Evolutionary conservation across 2,113 vertebrate species (phyloP).

Genomic region (Xenopus tropicalis): DNA sequence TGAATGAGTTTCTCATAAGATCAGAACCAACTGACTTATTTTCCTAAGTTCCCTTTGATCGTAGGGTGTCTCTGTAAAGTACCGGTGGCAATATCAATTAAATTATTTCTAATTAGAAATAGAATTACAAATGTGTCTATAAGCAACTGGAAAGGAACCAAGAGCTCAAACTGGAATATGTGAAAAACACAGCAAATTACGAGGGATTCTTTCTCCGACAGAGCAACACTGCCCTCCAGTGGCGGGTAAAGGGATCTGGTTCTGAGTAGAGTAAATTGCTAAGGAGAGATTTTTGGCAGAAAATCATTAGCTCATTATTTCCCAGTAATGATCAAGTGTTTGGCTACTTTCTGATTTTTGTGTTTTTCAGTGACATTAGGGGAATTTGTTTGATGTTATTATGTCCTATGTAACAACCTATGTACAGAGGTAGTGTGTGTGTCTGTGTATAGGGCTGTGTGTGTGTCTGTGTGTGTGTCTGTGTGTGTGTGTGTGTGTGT

Average conservation of each 20-base stretch:
- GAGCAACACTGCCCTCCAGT: slow-evolving; percentile 87
- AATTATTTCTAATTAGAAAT: slow-evolving; percentile 18
- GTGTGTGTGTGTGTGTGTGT: too few relatives aligned
- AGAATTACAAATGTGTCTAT: slow-evolving; percentile 15
- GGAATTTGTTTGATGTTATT: slow-evolving; percentile 29
- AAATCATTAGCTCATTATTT: slow-evolving; percentile 42
- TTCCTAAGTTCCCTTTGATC: too few relatives aligned
- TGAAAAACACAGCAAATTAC: slow-evolving; percentile 50
- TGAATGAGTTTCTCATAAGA: too few relatives aligned
- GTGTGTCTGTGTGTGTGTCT: too few relatives aligned
- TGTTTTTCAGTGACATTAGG: slow-evolving; percentile 36
- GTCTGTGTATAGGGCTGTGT: too few relatives aligned
- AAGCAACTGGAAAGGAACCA: slow-evolving; percentile 47
- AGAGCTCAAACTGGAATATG: slow-evolving; percentile 53
- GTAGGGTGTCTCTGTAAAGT: slow-evolving; percentile 14
- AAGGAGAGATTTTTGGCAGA: slow-evolving; percentile 25
- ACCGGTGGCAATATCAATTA: slow-evolving; percentile 10
- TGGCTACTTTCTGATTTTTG: slow-evolving; percentile 25
- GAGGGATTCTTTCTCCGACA: slow-evolving; percentile 49
- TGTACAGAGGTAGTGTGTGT: too few relatives aligned
- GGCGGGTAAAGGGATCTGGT: slow-evolving; percentile 51
- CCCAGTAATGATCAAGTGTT: slow-evolving; percentile 32
- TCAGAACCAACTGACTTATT: too few relatives aligned
- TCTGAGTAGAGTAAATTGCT: slow-evolving; percentile 11
- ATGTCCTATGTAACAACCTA: too few relatives aligned